These are phyloP conservation scores for Cuniculus paca DNA, from an alignment of 2,797 vertebrate genomes.

Conservation along the genomic window DNA sequence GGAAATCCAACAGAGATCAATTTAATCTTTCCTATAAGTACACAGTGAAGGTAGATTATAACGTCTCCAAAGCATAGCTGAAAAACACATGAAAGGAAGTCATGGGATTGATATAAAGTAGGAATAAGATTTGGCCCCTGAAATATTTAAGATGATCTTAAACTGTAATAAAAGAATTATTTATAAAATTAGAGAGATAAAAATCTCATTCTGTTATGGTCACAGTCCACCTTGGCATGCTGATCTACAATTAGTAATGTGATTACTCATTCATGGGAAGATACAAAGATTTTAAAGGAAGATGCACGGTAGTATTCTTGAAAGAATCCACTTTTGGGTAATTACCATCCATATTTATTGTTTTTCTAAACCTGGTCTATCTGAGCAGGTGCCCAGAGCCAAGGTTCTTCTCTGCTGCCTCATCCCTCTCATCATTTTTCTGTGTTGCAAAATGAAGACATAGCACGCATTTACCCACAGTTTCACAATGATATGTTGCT, in stretches of 20 bases:
- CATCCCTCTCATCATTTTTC: background rate
- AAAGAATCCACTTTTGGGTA: background rate
- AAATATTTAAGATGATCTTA: background rate
- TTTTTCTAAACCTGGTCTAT: background rate
- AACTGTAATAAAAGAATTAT: background rate
- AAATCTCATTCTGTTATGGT: background rate
- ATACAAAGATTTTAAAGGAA: background rate
- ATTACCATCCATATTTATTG: background rate
- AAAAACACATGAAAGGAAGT: background rate
- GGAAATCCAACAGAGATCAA: slow-evolving; percentile 39
- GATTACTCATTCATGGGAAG: background rate
- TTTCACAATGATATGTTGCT: background rate
- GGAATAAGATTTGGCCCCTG: background rate
- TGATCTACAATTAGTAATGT: background rate
- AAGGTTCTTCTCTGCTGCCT: background rate
- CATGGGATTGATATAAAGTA: background rate
- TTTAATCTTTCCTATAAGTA: slow-evolving; percentile 9
- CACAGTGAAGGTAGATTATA: background rate
- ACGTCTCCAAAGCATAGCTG: background rate
- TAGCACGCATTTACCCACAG: background rate
- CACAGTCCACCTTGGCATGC: background rate
- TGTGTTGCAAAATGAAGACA: background rate
- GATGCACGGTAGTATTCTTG: background rate
- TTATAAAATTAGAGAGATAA: background rate
- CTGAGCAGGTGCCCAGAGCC: background rate